Evolutionary conservation across 2,797 vertebrate species (phyloP), one percentile per base, ranked within the genome.

Genomic region (Lithobates sylvaticus): DNA sequence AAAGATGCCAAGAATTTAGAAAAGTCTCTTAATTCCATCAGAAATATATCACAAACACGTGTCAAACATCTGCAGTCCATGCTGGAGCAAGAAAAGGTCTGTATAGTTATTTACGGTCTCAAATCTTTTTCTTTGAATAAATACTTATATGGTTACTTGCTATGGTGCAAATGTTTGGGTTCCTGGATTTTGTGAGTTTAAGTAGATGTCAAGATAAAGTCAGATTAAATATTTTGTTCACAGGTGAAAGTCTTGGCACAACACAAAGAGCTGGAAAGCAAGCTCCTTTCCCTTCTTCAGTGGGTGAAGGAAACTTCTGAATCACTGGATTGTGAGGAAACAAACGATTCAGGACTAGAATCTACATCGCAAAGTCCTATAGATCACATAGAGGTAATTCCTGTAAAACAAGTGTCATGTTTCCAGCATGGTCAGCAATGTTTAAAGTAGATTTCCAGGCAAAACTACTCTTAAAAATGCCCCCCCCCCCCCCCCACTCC

Each of bases 1-100:
- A 99, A 98, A 90, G 98, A 99, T 71, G 92, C 93, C 86, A 96
- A 95, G 90, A 97, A 97, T 90, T 94, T 99, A 80, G 91, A 95
- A 27, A 96, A 96, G 87, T 96, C 96, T 18, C 95, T 97, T 81
- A 92, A 93, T 88, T 95, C 96, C 0, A 95, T 96, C 0, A 92
- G 77, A 2, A 91, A 93, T 0, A 89, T 93, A 32, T 96, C 96
- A 75, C 90, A 92, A 44, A 93, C 93, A 36, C 91, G 93, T 89
- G 91, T 97, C 72, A 93, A 93, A 58, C 93, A 92, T 75, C 94
- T 99, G 34, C 92, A 77, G 0, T 91, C 91, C 85, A 93, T 93
- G 0, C 90, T 93, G 74, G 95, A 96, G 88, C 90, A 92, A 0
- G 90, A 94, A 84, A 96, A 97, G 95, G 98, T 99, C 93, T 36